Evolutionary conservation across 2,888 invertebrate species (phyloP).

Genomic region (Zootermopsis nevadensis): DNA sequence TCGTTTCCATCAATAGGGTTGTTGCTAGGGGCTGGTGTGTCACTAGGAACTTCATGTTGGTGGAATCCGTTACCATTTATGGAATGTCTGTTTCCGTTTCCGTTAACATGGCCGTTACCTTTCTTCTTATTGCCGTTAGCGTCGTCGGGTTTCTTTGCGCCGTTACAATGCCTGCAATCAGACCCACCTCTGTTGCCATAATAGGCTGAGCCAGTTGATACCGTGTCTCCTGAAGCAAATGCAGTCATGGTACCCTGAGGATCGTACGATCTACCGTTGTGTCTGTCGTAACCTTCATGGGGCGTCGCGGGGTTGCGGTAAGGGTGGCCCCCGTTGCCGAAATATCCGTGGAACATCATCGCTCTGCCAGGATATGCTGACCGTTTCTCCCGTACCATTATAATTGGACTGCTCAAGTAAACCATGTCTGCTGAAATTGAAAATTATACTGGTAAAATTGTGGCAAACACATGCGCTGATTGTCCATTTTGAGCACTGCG

Average conservation of each 20-base stretch:
- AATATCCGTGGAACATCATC: constrained; percentile 61
- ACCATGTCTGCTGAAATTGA: neutral
- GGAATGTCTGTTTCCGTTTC: neutral
- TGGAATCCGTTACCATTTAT: neutral
- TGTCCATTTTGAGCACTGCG: too few relatives aligned
- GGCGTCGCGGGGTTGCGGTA: constrained; percentile 54
- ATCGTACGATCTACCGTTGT: constrained; percentile 52
- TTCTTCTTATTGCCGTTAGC: constrained; percentile 3
- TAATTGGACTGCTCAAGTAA: neutral
- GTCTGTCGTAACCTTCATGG: constrained; percentile 55
- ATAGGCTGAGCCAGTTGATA: constrained; percentile 61
- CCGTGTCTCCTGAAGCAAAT: constrained; percentile 61
- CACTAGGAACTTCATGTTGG: neutral
- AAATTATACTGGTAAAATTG: neutral
- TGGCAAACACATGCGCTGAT: too few relatives aligned
- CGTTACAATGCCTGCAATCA: constrained; percentile 44
- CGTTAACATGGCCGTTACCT: neutral
- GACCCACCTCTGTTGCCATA: constrained; percentile 53
- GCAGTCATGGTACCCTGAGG: constrained; percentile 62
- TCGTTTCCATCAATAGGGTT: constrained; percentile 21
- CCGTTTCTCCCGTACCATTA: neutral
- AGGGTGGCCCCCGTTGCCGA: constrained; percentile 39
- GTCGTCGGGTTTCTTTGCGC: neutral
- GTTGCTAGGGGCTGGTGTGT: neutral
- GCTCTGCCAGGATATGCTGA: constrained; percentile 54